phyloP scores from a whole-genome alignment of 2,113 vertebrate species.

The Gallinago media region DNA sequence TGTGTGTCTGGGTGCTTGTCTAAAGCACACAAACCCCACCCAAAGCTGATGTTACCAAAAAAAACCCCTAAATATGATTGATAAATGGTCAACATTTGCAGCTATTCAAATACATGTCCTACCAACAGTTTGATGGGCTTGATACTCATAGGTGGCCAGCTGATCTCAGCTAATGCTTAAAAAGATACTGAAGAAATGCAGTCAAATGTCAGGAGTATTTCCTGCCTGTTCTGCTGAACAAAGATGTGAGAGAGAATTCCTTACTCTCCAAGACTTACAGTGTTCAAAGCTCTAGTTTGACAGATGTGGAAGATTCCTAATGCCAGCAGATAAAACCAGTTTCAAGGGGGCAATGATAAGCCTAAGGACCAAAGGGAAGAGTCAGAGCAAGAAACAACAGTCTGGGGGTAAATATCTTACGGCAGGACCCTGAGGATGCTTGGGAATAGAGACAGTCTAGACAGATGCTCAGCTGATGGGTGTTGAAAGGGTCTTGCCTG shows the following conservation, averaged over 20 bases:
- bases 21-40: fast-evolving
- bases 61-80: not conserved
- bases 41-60: not conserved
- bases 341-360: not conserved
- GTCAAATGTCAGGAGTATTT: not conserved
- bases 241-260: not conserved
- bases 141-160: not conserved
- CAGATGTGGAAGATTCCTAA: not conserved
- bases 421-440: not conserved
- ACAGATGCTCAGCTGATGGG: not conserved
- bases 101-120: not conserved
- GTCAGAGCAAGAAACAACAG: not conserved
- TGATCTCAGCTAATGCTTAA: not conserved
- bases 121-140: not conserved
- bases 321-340: not conserved
- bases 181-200: not conserved
- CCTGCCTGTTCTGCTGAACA: not conserved
- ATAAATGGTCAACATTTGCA: not conserved
- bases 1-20: not conserved
- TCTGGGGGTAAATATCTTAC: not conserved
- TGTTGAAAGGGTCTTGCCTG: not conserved
- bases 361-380: not conserved
- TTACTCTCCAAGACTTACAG: not conserved
- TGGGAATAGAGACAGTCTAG: not conserved
- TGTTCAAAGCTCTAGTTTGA: not conserved